Base-by-base conservation (phyloP, 2,888 invertebrate species). In the Chrysomela aeneicollis region DNA sequence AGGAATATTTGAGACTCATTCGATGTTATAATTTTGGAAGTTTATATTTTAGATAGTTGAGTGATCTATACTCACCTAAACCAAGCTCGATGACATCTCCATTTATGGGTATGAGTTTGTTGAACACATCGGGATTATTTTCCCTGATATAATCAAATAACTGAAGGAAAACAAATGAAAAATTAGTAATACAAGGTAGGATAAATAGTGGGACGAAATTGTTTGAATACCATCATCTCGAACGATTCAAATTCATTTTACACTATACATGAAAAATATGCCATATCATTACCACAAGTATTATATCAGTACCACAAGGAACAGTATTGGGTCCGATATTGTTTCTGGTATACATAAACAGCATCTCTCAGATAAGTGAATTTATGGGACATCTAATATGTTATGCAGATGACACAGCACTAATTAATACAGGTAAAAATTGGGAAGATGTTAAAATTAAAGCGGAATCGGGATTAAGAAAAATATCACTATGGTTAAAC, bases 71-170 rank as follows among this genome's bases (percentile, higher is more conserved):
- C 51, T 55, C 50, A 60, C 94, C 93, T 22, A 94, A 83, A 68
- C 88, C 87, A 0, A 89, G 87, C 17, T 88, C 84, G 0, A 89
- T 87, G 1, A 95, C 92, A 79, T 95, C 95, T 0, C 95, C 93
- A 1, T 88, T 85, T 46, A 94, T 85, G 0, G 89, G 88, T 52
- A 85, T 84, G 2, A 93, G 85, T 82, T 93, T 93, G 73, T 86
- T 83, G 17, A 93, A 83, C 0, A 86, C 85, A 26, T 87, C 85
- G 57, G 88, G 65, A 51, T 68, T 37, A 22, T 22, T 86, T 12
- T 84, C 81, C 21, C 89, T 85, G 61, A 93, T 84, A 60, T 87
- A 86, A 73, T 92, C 90, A 77, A 92, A 93, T 0, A 92, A 88
- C 88, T 90, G 78, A 2, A 76, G 76, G 32, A 46, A 57, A 21